phyloP scores from a whole-genome alignment of 2,888 invertebrate genomes.

The Chrysopilus asiliformis region DNA sequence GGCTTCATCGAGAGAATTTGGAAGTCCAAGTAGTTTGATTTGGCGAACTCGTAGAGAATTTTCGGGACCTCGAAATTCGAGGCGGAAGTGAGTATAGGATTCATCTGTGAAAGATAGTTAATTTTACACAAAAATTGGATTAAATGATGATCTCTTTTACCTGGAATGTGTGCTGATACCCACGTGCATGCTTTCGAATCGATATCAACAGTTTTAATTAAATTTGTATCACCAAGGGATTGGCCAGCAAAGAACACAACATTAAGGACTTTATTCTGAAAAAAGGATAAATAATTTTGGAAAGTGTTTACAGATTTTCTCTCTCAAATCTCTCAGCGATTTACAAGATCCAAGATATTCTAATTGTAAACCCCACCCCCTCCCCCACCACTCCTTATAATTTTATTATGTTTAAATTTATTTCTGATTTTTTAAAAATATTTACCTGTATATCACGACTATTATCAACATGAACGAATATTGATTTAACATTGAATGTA shows the following conservation, averaged over 20 bases:
- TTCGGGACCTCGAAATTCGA: conserved; percentile 86
- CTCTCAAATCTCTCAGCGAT: no score
- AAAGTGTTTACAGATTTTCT: no score
- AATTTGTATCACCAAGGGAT: conserved; percentile 65
- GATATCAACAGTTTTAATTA: conserved; percentile 71
- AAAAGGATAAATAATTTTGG: conserved; percentile 17
- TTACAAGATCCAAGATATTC: no score
- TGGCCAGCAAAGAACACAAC: conserved; percentile 75
- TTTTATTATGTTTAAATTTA: no score
- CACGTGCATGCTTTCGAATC: conserved; percentile 78
- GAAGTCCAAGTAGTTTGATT: conserved; percentile 52
- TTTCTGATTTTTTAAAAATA: conserved; percentile 13
- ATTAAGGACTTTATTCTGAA: conserved; percentile 77
- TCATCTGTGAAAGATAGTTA: conserved; percentile 27
- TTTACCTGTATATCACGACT: conserved; percentile 77
- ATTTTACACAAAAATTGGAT: neutral
- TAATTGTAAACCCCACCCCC: no score
- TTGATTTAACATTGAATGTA: conserved; percentile 36
- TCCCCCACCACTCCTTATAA: no score
- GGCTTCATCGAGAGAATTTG: conserved; percentile 23
- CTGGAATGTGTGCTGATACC: conserved; percentile 72
- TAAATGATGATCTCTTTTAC: conserved; percentile 33
- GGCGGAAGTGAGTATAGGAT: conserved; percentile 49
- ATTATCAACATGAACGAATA: conserved; percentile 89
- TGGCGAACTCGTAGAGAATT: conserved; percentile 81